A percentile compares a stretch with the other conserved stretches of the same genome.
phyloP scores from a whole-genome alignment of 1,140 invertebrate species.

The Drosophila melanogaster region Release_6_plus_ISO1_MT NT_033779.5:12679001-12679500 shows the following conservation, averaged over 20 bases:
- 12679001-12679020: conserved; percentile 3
- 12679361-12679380: conserved; percentile 57
- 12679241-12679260: conserved; percentile 25
- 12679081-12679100: too few relatives aligned
- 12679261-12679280: conserved; percentile 60
- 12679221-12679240: conserved; percentile 7
- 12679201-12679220: background rate
- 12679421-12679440: conserved; percentile 67
- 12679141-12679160: background rate
- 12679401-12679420: conserved; percentile 41
- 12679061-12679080: too few relatives aligned
- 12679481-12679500: conserved; percentile 45
- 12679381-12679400: conserved; percentile 19
- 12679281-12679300: conserved; percentile 33
- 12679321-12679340: conserved; percentile 25
- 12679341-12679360: conserved; percentile 66
- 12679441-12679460: conserved; percentile 72
- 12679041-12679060: background rate
- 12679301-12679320: conserved; percentile 29
- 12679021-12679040: background rate
- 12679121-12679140: background rate
- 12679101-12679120: background rate
- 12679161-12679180: background rate
- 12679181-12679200: background rate
- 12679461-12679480: conserved; percentile 58